A percentile compares a stretch with the other conserved stretches of the same genome.
Evolutionary conservation across 2,888 invertebrate species (phyloP).

Genomic region (Caenorhabditis panamensis): DNA sequence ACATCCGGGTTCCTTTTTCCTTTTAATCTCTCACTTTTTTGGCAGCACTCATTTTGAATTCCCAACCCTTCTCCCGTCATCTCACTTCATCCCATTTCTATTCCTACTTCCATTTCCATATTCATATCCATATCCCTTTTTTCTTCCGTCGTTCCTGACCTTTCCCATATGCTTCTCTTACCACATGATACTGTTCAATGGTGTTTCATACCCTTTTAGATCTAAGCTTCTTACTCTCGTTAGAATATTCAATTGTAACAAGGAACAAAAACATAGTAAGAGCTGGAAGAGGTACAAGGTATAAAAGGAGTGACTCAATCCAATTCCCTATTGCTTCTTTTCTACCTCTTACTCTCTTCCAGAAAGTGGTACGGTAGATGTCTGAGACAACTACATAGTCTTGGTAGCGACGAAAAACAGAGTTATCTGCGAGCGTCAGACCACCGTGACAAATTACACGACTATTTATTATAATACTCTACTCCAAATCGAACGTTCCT

Average conservation of each 20-base stretch:
- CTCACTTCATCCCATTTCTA: slow-evolving; percentile 15
- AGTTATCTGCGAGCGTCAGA: not conserved
- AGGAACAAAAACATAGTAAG: too few relatives aligned
- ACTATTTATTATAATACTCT: slow-evolving; percentile 44
- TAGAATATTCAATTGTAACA: too few relatives aligned
- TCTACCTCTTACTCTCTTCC: not conserved
- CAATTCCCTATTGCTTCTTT: not conserved
- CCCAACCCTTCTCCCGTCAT: not conserved
- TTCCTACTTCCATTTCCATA: not conserved
- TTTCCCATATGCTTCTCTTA: too few relatives aligned
- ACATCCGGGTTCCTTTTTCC: not conserved
- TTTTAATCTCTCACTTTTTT: not conserved
- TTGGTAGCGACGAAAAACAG: not conserved
- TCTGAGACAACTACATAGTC: not conserved
- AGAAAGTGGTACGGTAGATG: not conserved
- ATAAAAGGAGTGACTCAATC: too few relatives aligned
- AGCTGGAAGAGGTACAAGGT: too few relatives aligned
- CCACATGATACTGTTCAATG: not conserved
- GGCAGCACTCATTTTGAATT: slow-evolving; percentile 8
- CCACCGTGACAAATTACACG: slow-evolving; percentile 30
- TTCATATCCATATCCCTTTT: slow-evolving; percentile 5
- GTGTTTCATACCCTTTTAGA: not conserved
- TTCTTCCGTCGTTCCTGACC: not conserved
- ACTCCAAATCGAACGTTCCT: slow-evolving; percentile 11
- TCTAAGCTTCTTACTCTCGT: too few relatives aligned